Evolutionary conservation across 2,797 vertebrate species (phyloP), one percentile per base, ranked within the genome.

Genomic region (Sebastes kiyomatsui): DNA sequence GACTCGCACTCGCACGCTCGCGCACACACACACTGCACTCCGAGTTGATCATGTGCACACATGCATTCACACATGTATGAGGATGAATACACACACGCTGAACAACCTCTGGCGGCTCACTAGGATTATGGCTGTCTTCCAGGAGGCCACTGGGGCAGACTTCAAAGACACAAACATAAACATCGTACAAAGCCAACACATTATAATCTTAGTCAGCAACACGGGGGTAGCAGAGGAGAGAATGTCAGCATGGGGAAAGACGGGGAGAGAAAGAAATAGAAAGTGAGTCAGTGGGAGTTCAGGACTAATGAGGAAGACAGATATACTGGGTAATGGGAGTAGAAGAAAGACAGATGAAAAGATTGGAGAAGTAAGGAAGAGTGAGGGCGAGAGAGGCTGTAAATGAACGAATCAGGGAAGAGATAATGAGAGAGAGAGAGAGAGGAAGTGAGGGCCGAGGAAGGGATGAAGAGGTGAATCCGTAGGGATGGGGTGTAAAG

Each of bases 101-200:
- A 89, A 87, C 84, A 90, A 88, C 85, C 87, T 88, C 85, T 67
- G 84, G 83, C 30, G 56, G 60, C 77, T 84, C 72, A 71, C 79
- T 52, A 52, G 89, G 90, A 92, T 93, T 89, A 87, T 92, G 92
- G 92, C 90, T 80, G 83, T 85, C 83, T 90, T 92, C 92, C 91
- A 90, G 82, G 59, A 88, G 89, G 89, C 88, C 89, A 88, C 73
- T 78, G 87, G 90, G 88, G 88, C 89, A 82, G 87, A 88, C 91
- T 88, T 92, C 92, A 90, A 90, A 93, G 90, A 92, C 88, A 86
- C 89, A 94, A 91, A 93, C 84, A 94, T 90, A 92, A 93, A 93
- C 91, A 93, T 84, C 80, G 56, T 77, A 89, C 89, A 93, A 91
- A 91, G 87, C 82, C 87, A 85, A 88, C 89, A 82, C 86, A 85